phyloP scores from a whole-genome alignment of 2,113 vertebrate genomes.

The Junco hyemalis region DNA sequence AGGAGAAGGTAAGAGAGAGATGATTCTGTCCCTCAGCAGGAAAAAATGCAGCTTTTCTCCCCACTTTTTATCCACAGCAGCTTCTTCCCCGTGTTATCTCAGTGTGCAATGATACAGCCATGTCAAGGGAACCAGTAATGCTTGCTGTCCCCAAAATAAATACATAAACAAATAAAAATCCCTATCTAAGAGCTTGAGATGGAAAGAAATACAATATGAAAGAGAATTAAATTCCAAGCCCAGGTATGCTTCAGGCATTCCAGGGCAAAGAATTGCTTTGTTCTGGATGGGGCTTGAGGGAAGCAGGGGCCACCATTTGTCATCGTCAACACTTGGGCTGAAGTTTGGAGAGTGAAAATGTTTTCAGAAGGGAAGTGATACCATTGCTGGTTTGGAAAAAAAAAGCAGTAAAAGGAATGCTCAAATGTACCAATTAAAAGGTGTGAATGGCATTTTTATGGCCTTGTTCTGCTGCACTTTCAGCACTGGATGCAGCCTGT shows the following conservation, averaged over 20 bases:
- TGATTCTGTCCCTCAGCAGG: neutral
- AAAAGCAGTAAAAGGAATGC: neutral
- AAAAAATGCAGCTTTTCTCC: neutral
- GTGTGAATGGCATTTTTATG: constrained; percentile 21
- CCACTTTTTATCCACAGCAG: neutral
- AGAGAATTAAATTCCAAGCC: neutral
- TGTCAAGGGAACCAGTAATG: neutral
- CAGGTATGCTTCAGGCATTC: neutral
- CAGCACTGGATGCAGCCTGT: neutral
- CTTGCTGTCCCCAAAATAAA: neutral
- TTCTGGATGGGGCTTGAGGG: neutral
- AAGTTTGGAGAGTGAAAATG: neutral
- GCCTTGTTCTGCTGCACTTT: neutral
- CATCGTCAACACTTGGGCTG: neutral
- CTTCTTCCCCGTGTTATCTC: neutral
- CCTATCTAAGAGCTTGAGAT: neutral
- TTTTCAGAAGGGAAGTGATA: neutral
- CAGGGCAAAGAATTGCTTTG: neutral
- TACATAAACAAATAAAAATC: constrained; percentile 10
- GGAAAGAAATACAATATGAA: neutral
- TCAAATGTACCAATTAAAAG: neutral
- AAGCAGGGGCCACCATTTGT: neutral
- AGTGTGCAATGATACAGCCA: fast-evolving
- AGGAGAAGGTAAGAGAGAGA: neutral
- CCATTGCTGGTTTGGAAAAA: neutral